A percentile compares a stretch with the other conserved stretches of the same genome.
Conservation (phyloP, 2,797 vertebrate species). For the Bovichtus diacanthus region DNA sequence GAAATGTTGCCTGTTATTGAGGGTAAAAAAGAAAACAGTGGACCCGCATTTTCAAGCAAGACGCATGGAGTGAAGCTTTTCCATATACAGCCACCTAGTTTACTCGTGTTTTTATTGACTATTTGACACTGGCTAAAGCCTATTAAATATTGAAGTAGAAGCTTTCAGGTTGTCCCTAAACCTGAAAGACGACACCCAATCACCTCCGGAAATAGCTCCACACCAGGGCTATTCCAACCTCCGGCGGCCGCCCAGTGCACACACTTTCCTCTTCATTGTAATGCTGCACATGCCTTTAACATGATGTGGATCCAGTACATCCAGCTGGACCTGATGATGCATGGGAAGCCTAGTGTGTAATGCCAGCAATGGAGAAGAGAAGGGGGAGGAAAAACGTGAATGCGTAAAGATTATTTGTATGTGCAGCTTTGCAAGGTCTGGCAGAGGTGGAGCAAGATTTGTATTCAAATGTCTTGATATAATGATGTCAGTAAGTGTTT, state of each 20-base stretch:
- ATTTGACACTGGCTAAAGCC: neutral
- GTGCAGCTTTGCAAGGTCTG: neutral
- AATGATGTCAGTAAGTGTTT: neutral
- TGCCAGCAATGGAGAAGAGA: neutral
- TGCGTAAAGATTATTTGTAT: neutral
- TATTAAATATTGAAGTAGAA: neutral
- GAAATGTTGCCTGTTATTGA: neutral
- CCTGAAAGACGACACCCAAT: constrained; percentile 33
- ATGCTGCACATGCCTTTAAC: constrained; percentile 21
- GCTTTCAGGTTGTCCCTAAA: constrained; percentile 12
- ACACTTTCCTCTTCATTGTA: neutral
- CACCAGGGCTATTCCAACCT: constrained; percentile 18
- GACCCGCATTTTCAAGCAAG: neutral
- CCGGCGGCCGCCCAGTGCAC: neutral
- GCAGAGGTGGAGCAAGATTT: neutral
- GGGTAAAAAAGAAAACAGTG: neutral
- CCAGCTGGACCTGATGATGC: constrained; percentile 18
- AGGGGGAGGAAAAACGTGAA: neutral
- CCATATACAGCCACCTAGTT: no score
- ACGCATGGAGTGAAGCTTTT: neutral
- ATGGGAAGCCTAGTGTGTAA: neutral
- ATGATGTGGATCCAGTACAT: neutral
- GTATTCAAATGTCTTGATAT: neutral
- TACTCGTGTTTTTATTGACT: neutral
- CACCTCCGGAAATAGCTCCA: constrained; percentile 22